phyloP scores from a whole-genome alignment of 2,888 invertebrate species.

The Plutella xylostella region DNA sequence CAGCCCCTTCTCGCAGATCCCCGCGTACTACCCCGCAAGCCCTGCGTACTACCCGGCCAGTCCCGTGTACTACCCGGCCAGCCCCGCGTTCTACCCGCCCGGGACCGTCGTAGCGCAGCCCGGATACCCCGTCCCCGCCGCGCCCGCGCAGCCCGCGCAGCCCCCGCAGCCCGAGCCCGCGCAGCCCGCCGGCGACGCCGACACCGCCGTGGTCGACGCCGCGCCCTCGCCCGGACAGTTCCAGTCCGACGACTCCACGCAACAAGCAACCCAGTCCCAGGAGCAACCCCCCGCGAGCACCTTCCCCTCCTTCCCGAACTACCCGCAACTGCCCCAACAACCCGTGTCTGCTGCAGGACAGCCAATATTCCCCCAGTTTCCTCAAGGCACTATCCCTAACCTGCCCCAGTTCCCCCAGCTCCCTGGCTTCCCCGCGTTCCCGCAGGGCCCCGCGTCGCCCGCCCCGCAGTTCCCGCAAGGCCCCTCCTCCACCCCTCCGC shows the following conservation, averaged over 20 bases:
- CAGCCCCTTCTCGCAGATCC: neutral
- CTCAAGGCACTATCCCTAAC: too few species aligned
- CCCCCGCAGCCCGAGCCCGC: neutral
- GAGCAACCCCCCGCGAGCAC: neutral
- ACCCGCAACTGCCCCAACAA: slow-evolving; percentile 6
- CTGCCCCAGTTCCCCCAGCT: slow-evolving; percentile 12
- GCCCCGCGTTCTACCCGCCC: slow-evolving; percentile 31
- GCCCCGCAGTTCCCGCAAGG: slow-evolving; percentile 23
- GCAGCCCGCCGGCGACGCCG: slow-evolving; percentile 36
- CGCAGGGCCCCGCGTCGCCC: slow-evolving; percentile 1
- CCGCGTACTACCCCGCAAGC: slow-evolving; percentile 22
- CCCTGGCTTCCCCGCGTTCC: slow-evolving; percentile 20
- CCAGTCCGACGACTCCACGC: slow-evolving; percentile 11
- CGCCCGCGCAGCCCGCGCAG: neutral
- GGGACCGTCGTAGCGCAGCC: neutral
- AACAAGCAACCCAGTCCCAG: slow-evolving; percentile 7
- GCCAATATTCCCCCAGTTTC: slow-evolving; percentile 23
- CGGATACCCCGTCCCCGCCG: neutral
- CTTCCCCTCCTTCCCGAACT: slow-evolving; percentile 6
- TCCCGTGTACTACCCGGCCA: slow-evolving; percentile 35
- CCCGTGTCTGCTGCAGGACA: too few species aligned
- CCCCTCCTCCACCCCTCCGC: slow-evolving; percentile 33
- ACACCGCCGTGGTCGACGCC: slow-evolving; percentile 51
- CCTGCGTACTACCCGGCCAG: slow-evolving; percentile 31
- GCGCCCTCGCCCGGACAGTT: slow-evolving; percentile 34